phyloP scores from a whole-genome alignment of 1,140 invertebrate genomes.

The Hirudo medicinalis region DNA sequence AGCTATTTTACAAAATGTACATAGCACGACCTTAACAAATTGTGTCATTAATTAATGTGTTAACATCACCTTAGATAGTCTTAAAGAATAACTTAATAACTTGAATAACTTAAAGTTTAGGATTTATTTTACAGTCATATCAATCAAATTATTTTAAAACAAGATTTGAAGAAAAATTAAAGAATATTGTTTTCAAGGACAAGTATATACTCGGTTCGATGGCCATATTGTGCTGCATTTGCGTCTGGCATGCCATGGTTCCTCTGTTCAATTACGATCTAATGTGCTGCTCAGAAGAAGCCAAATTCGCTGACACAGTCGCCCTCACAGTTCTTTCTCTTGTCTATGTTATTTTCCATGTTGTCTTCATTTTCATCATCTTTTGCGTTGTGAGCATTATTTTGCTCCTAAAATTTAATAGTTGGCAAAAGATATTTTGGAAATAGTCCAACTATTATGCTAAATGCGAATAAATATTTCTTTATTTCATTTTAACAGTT shows the following conservation, averaged over 20 bases:
- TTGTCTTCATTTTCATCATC: constrained; percentile 32
- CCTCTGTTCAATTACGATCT: constrained; percentile 18
- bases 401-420: neutral
- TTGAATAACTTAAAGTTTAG: too few species aligned
- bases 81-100: too few species aligned
- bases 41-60: too few species aligned
- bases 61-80: too few species aligned
- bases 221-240: constrained; percentile 25
- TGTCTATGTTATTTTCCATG: constrained; percentile 30
- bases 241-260: constrained; percentile 27
- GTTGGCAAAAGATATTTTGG: neutral
- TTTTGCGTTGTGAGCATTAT: constrained; percentile 7
- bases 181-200: constrained; percentile 22
- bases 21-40: too few species aligned
- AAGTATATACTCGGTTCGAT: constrained; percentile 28
- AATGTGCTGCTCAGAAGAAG: neutral
- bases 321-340: constrained; percentile 32
- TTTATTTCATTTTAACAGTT: neutral
- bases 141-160: too few species aligned
- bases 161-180: neutral
- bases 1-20: too few species aligned
- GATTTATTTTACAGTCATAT: too few species aligned
- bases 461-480: neutral
- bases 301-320: constrained; percentile 25
- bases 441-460: neutral